A percentile compares a stretch with the other conserved stretches of the same genome.
These are phyloP conservation scores for Laspeyria flexula DNA, from an alignment of 2,888 invertebrate genomes.

Conservation along the genomic window DNA sequence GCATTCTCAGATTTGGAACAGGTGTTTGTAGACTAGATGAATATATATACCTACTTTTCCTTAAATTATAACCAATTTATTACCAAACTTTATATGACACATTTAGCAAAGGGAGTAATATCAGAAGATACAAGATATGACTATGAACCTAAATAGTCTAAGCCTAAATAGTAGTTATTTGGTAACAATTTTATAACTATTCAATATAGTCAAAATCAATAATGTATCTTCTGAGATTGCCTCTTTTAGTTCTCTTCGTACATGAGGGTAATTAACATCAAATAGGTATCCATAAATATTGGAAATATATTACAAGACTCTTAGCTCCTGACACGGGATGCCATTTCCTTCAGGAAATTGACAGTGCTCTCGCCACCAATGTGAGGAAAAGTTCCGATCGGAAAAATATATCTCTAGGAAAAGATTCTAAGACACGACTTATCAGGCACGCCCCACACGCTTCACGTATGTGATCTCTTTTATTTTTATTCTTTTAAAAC, in stretches of 20 bases:
- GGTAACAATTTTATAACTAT: too few species aligned
- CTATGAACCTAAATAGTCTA: too few species aligned
- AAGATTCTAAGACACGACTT: slow-evolving; percentile 45
- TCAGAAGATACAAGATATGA: too few species aligned
- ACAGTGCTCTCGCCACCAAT: slow-evolving; percentile 41
- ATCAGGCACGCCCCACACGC: slow-evolving; percentile 46
- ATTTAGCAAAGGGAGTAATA: too few species aligned
- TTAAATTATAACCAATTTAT: too few species aligned
- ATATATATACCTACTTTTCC: too few species aligned
- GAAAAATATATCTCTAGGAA: slow-evolving; percentile 47
- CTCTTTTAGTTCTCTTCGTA: too few species aligned
- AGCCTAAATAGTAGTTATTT: too few species aligned
- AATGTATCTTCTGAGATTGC: too few species aligned
- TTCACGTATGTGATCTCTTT: slow-evolving; percentile 21
- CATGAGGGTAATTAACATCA: slow-evolving; percentile 15
- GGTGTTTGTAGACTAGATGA: too few species aligned
- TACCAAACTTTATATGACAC: neutral
- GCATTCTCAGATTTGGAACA: too few species aligned
- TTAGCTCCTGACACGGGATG: slow-evolving; percentile 31
- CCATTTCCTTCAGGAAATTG: slow-evolving; percentile 61
- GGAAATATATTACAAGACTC: slow-evolving; percentile 6
- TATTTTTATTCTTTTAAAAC: slow-evolving; percentile 34
- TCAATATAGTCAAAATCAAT: too few species aligned
- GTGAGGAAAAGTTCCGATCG: slow-evolving; percentile 40
- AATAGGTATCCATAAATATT: neutral